phyloP scores from a whole-genome alignment of 2,888 invertebrate genomes.

The Drosophila multiciliata region DNA sequence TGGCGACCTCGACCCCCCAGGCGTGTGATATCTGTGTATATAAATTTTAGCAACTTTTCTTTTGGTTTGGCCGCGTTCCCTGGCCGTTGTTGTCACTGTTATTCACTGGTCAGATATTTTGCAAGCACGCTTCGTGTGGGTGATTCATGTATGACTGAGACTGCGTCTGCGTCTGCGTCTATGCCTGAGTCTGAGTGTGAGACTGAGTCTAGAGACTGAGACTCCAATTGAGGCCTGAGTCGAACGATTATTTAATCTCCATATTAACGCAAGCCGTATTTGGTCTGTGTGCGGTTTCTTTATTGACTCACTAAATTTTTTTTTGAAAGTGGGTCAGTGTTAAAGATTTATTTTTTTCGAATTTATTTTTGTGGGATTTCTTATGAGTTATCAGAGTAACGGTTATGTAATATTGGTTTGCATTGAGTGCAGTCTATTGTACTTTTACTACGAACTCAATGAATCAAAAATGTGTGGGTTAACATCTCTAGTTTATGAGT shows the following conservation, averaged over 20 bases:
- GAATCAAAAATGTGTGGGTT: slow-evolving; percentile 49
- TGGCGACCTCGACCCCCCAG: slow-evolving; percentile 77
- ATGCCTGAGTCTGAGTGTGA: too few species aligned
- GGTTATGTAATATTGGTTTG: slow-evolving; percentile 58
- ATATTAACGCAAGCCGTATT: slow-evolving; percentile 70
- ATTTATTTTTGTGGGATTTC: slow-evolving; percentile 50
- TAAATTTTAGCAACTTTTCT: slow-evolving; percentile 68
- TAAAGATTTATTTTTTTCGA: slow-evolving; percentile 62
- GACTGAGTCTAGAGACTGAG: slow-evolving; percentile 1
- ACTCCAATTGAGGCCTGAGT: slow-evolving; percentile 38
- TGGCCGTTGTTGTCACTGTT: slow-evolving; percentile 44
- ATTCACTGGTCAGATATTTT: slow-evolving; percentile 53
- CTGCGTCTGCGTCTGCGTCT: slow-evolving; percentile 20
- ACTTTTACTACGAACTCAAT: slow-evolving; percentile 15
- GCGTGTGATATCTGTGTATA: slow-evolving; percentile 65
- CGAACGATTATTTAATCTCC: slow-evolving; percentile 73
- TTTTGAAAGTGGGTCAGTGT: slow-evolving; percentile 74
- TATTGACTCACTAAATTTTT: slow-evolving; percentile 68
- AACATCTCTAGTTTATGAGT: slow-evolving; percentile 42
- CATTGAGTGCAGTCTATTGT: slow-evolving; percentile 63
- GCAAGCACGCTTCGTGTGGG: slow-evolving; percentile 55
- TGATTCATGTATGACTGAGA: slow-evolving; percentile 47
- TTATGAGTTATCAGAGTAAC: slow-evolving; percentile 70
- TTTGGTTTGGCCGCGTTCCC: slow-evolving; percentile 45
- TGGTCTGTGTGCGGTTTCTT: slow-evolving; percentile 69